Evolutionary conservation across 2,888 invertebrate genomes (phyloP).

Genomic region (Incurvaria masculella): DNA sequence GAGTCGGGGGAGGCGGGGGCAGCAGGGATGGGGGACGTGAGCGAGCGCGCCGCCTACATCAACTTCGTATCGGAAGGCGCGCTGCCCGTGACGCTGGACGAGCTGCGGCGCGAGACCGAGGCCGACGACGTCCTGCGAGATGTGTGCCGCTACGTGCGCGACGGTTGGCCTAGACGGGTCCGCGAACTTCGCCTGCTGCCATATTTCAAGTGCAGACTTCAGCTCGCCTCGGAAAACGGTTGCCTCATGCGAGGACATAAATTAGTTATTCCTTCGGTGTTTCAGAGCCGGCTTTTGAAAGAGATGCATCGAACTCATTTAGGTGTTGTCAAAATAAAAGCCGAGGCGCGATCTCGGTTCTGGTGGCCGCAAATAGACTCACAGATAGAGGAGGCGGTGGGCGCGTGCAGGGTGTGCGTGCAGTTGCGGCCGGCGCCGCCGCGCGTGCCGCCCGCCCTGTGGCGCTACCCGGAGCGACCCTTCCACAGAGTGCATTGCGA

Average conservation of each 20-base stretch:
- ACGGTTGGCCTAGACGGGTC: conserved; percentile 16
- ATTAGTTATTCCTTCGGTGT: conserved; percentile 15
- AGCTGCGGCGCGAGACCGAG: conserved; percentile 9
- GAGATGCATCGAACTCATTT: conserved; percentile 17
- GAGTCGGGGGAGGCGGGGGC: conserved; percentile 10
- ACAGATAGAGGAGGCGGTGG: no score
- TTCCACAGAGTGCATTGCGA: no score
- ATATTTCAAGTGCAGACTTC: conserved; percentile 10
- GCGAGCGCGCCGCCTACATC: conserved; percentile 15
- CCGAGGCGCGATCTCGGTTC: conserved; percentile 17
- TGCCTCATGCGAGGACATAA: conserved; percentile 18
- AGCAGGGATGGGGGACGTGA: conserved; percentile 4
- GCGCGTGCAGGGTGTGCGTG: neutral
- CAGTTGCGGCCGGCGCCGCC: no score
- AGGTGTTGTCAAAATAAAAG: conserved; percentile 20
- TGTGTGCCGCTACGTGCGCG: conserved; percentile 8
- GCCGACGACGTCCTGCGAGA: conserved; percentile 8
- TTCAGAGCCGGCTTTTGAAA: conserved; percentile 7
- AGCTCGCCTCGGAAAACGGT: conserved; percentile 18
- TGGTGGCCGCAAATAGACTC: conserved; percentile 19
- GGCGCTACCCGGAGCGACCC: no score
- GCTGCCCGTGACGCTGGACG: conserved; percentile 11
- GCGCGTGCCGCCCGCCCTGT: no score
- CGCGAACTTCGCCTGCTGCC: conserved; percentile 10
- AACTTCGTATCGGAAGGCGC: conserved; percentile 12